Conservation (phyloP, 2,888 invertebrate species). For the Acanthosoma haemorrhoidale region DNA sequence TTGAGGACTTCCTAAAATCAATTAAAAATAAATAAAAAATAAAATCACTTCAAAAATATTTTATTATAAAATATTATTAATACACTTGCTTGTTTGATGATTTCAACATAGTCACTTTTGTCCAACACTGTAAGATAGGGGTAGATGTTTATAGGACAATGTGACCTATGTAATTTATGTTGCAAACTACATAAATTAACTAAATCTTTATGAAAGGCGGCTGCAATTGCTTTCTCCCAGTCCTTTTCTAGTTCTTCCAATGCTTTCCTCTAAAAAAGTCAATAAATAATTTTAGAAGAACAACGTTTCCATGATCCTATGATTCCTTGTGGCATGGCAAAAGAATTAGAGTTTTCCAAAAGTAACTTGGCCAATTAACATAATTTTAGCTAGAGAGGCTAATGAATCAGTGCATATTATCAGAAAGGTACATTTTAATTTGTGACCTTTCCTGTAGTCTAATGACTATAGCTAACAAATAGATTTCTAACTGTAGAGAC, state of each 20-base stretch:
- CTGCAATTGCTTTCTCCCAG: slow-evolving; percentile 60
- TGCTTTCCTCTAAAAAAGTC: slow-evolving; percentile 54
- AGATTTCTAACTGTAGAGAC: no score
- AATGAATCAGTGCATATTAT: no score
- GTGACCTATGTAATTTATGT: slow-evolving; percentile 50
- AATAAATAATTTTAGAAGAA: no score
- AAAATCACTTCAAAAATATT: not conserved
- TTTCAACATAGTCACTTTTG: slow-evolving; percentile 47
- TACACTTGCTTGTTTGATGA: slow-evolving; percentile 51
- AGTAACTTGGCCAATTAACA: no score
- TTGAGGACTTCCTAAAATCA: slow-evolving; percentile 64
- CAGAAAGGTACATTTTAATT: no score
- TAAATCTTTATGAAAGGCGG: slow-evolving; percentile 66
- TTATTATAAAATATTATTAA: not conserved
- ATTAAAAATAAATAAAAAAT: slow-evolving; percentile 43
- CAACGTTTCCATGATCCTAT: no score
- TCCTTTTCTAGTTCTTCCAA: slow-evolving; percentile 56
- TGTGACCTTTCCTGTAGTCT: no score
- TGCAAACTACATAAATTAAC: slow-evolving; percentile 57
- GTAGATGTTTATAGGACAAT: slow-evolving; percentile 57
- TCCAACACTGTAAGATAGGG: slow-evolving; percentile 65
- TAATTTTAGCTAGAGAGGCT: no score
- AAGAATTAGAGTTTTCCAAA: not conserved
- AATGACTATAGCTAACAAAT: no score
- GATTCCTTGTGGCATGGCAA: no score